Base-by-base conservation (phyloP, 2,888 invertebrate species). In the Trilocha varians region DNA sequence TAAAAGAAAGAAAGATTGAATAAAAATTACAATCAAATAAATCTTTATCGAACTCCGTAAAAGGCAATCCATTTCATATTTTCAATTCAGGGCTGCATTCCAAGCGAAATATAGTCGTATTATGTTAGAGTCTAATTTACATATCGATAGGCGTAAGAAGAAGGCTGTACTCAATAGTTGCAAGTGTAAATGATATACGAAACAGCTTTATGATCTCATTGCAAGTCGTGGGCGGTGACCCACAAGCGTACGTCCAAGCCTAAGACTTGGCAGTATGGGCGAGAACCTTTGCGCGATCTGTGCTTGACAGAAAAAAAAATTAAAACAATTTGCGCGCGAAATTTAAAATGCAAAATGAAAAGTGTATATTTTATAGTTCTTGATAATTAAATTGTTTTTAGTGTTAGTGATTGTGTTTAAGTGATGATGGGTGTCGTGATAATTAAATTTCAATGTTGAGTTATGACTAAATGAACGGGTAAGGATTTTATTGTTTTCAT, bases 151-250 rank as follows among this genome's bases (percentile, higher is more conserved):
- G 47, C 44, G 47, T 47, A 55, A 53, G 56, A 57, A 54, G 62
- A 61, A 70, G 65, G 65, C 62, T 58, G 59, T 57, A 57, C 53
- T 47, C 48, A 45, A 50, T 48, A 58, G 56, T 58, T 66, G 65
- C 61, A 62, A 72, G 79, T 78, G 76, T 75, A 70, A 80, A 78
- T 77, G 69, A 68, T 70, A 66, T 63, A 63, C 54, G 62, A 62
- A 70, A 65, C 73, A 66, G 61, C 72, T 71, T 75, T 71, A 78
- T 82, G 82, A 79, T 78, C 76, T 80, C 80, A 82, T 70, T 79
- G 78, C 70, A 62, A 49, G 52, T 53, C 57, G 80, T 78, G 70
- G 78, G 78, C 75, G 78, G 73, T 74, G 79, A 77, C 76, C 78
- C 77, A 70, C 67, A 65, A 67, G 62, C 57, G 50, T 48, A 53